Percentiles rank a stretch among this genome's conserved stretches.
Evolutionary conservation across 1,140 invertebrate species (phyloP).

Genomic region (Andrena cerasifolii): DNA sequence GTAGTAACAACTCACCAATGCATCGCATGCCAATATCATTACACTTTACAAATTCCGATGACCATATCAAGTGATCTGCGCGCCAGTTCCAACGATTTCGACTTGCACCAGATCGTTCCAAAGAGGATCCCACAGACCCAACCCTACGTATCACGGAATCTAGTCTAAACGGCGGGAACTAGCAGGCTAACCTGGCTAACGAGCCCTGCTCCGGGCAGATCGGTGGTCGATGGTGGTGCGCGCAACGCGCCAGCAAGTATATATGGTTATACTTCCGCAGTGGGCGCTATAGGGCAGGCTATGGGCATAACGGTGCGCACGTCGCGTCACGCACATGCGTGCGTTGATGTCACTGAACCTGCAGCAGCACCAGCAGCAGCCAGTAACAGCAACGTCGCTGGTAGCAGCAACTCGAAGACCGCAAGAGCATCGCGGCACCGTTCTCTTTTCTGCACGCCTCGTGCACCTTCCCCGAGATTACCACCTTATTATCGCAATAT

Average conservation of each 20-base stretch:
- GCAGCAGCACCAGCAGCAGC: conserved; percentile 41
- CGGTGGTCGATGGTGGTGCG: conserved; percentile 55
- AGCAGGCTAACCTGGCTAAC: not conserved
- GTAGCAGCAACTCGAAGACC: conserved; percentile 40
- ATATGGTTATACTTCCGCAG: conserved; percentile 72
- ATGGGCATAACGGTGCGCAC: conserved; percentile 76
- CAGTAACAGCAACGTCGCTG: not conserved
- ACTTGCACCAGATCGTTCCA: not conserved
- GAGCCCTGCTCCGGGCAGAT: conserved; percentile 5
- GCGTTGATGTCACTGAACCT: conserved; percentile 79
- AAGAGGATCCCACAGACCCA: not conserved
- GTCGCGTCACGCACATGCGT: conserved; percentile 76
- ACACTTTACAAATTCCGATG: too few relatives aligned
- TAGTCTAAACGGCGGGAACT: not conserved
- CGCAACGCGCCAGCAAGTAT: conserved; percentile 60
- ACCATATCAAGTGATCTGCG: too few relatives aligned
- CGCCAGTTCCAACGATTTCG: too few relatives aligned
- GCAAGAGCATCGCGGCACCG: conserved; percentile 50
- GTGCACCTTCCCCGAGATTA: conserved; percentile 41
- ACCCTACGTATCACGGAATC: not conserved
- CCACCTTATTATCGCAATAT: conserved; percentile 45
- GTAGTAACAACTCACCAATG: too few relatives aligned
- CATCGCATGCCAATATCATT: too few relatives aligned
- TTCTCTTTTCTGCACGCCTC: conserved; percentile 47
- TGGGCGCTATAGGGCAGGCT: conserved; percentile 68